Base-by-base conservation (phyloP, 2,797 vertebrate genomes). In the Hydrocynus forskahlii region DNA sequence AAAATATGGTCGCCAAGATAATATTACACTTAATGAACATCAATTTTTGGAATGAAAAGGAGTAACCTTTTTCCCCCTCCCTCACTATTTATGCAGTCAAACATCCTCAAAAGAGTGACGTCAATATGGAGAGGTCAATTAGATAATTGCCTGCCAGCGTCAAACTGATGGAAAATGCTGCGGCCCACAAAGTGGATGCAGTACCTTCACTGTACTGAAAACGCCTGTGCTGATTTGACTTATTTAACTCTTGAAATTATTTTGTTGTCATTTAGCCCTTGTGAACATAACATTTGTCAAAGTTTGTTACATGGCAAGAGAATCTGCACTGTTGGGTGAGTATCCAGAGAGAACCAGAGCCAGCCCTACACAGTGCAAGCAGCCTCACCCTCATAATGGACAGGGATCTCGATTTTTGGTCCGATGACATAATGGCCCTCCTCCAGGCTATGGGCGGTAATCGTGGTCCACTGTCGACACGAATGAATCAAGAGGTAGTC, bases 391-490 rank as follows among this genome's bases (percentile, higher is more conserved):
- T 97, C 97, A 92, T 99, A 99, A 92, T 99, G 98, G 55, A 99
- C 98, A 0, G 98, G 98, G 89, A 99, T 99, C 93, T 99, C 98
- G 91, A 99, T 99, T 95, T 99, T 99, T 75, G 98, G 98, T 84
- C 98, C 98, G 59, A 99, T 99, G 90, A 99, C 98, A 55, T 99
- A 99, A 92, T 99, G 98, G 80, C 98, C 98, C 86, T 99, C 98
- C 89, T 99, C 98, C 83, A 99, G 94, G 90, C 98, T 99, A 89
- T 99, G 98, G 88, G 98, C 98, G 77, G 98, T 99, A 81, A 99
- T 97, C 68, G 98, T 99, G 50, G 98, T 99, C 98, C 98, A 99
- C 90, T 99, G 98, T 57, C 98, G 96, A 84, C 98, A 99, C 0
- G 98, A 99, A 92, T 99, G 98, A 89, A 99, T 94, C 92, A 99